These are phyloP conservation scores for Aphelinus certus DNA, from an alignment of 1,140 invertebrate species.

Conservation along the genomic window DNA sequence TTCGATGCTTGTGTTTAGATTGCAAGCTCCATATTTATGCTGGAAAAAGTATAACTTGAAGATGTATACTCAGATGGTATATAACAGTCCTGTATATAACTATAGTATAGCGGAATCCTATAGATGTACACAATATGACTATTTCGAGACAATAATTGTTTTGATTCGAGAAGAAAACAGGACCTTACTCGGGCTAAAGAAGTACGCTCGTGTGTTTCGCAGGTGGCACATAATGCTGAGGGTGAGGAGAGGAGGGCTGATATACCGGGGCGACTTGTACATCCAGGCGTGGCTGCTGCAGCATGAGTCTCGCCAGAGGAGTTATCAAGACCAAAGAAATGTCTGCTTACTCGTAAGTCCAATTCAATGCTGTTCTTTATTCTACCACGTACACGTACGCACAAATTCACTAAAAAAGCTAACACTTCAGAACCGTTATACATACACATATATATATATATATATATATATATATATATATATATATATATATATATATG, in stretches of 20 bases:
- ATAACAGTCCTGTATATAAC: no score
- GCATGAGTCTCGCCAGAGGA: slow-evolving; percentile 60
- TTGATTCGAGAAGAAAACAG: no score
- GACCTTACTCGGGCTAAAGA: slow-evolving; percentile 4
- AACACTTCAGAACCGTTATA: not conserved
- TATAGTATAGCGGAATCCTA: no score
- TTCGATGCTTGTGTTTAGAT: no score
- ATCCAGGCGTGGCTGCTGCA: slow-evolving; percentile 64
- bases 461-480: not conserved
- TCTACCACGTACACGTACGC: no score
- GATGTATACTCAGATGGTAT: no score
- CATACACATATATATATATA: not conserved
- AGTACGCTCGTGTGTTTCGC: slow-evolving; percentile 36
- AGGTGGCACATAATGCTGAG: slow-evolving; percentile 64
- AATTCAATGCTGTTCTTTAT: not conserved
- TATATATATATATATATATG: not conserved
- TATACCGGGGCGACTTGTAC: slow-evolving; percentile 65
- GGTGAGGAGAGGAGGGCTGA: slow-evolving; percentile 58
- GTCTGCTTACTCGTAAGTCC: slow-evolving; percentile 60
- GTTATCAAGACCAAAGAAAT: slow-evolving; percentile 53
- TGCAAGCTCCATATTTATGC: no score
- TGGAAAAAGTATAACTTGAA: no score
- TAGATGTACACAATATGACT: no score
- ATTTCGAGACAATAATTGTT: no score
- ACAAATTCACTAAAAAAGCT: not conserved